Percentiles rank a stretch among this genome's conserved stretches.
Evolutionary conservation across 2,888 invertebrate genomes (phyloP).

Genomic region (Orthonevra nobilis): DNA sequence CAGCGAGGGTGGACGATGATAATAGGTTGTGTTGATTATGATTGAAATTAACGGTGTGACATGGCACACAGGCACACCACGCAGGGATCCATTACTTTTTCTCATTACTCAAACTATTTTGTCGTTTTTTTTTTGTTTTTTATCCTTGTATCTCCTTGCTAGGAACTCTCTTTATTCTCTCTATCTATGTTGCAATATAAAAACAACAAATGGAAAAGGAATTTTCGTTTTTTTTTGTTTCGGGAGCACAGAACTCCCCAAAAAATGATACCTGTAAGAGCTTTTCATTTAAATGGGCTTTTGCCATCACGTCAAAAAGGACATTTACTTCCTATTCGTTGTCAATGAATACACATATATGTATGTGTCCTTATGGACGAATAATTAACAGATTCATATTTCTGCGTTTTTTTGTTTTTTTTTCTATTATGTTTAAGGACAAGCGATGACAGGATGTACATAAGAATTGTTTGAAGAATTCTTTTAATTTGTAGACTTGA

Average conservation of each 20-base stretch:
- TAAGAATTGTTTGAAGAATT: too few species aligned
- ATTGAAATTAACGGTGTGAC: slow-evolving; percentile 60
- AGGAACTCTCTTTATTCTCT: slow-evolving; percentile 32
- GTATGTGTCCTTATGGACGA: too few species aligned
- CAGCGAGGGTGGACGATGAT: slow-evolving; percentile 36
- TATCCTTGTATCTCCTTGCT: slow-evolving; percentile 28
- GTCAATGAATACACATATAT: slow-evolving; percentile 36
- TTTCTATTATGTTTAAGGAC: too few species aligned
- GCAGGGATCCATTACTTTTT: slow-evolving; percentile 30
- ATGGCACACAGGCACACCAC: slow-evolving; percentile 41
- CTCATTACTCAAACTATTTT: slow-evolving; percentile 28
- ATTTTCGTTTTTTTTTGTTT: slow-evolving; percentile 15
- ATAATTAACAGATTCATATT: too few species aligned
- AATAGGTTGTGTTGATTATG: slow-evolving; percentile 59
- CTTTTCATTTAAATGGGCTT: slow-evolving; percentile 65
- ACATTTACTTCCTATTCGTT: slow-evolving; percentile 64
- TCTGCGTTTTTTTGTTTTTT: too few species aligned
- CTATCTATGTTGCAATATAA: slow-evolving; percentile 47
- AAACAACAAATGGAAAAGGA: slow-evolving; percentile 23
- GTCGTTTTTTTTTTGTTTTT: slow-evolving; percentile 26
- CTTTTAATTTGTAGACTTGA: too few species aligned
- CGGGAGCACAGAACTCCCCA: slow-evolving; percentile 31
- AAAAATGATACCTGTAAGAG: slow-evolving; percentile 66
- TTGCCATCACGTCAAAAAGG: slow-evolving; percentile 58
- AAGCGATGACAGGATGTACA: too few species aligned